Evolutionary conservation across 2,888 invertebrate species (phyloP).

Genomic region (Fragum fragum): DNA sequence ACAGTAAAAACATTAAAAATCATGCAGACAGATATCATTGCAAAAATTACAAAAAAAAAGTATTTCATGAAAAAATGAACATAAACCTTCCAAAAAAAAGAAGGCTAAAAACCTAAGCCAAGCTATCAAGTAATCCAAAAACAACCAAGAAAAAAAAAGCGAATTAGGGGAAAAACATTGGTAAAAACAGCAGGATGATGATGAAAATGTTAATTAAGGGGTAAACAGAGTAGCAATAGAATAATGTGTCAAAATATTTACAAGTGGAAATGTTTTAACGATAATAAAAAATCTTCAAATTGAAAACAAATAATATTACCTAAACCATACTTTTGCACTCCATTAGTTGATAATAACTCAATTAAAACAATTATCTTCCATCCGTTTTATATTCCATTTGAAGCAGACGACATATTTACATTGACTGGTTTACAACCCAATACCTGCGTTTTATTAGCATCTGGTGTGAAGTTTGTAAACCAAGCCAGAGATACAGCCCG

Average conservation of each 20-base stretch:
- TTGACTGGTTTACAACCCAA: constrained; percentile 27
- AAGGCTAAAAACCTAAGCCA: no score
- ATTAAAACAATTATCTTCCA: constrained; percentile 28
- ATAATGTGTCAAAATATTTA: not conserved
- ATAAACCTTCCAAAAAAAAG: not conserved
- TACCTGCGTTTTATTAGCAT: constrained; percentile 26
- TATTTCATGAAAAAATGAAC: not conserved
- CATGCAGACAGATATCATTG: no score
- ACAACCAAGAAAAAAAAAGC: not conserved
- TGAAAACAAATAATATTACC: constrained; percentile 10
- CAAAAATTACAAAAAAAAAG: not conserved
- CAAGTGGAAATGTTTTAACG: not conserved
- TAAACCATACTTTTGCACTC: constrained; percentile 19
- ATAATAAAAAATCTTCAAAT: not conserved
- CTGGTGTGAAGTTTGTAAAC: constrained; percentile 23
- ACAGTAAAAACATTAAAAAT: no score
- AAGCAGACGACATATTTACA: constrained; percentile 28
- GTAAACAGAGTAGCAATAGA: not conserved
- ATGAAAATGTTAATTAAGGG: constrained; percentile 3
- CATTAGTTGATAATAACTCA: constrained; percentile 18
- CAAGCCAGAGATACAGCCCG: not conserved
- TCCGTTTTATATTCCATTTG: constrained; percentile 21
- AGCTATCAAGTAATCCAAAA: no score
- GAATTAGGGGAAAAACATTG: not conserved
- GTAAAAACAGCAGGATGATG: not conserved